These are phyloP conservation scores for Mesocricetus auratus DNA, from an alignment of 2,113 vertebrate species.

Conservation along the genomic window DNA sequence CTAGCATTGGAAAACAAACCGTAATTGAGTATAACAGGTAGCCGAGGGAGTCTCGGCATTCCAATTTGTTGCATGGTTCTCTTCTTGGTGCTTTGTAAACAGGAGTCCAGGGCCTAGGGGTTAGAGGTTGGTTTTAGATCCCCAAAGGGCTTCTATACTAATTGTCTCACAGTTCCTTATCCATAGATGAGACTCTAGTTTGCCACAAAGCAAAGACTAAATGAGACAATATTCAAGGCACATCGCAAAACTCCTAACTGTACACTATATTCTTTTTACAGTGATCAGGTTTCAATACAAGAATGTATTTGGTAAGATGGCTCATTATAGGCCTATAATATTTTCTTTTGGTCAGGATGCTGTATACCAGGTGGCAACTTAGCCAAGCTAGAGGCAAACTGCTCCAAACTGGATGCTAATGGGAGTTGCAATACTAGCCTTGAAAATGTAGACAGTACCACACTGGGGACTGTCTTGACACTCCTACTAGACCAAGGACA, in stretches of 20 bases:
- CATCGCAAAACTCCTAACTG: background rate
- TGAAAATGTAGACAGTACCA: background rate
- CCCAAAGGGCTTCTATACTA: background rate
- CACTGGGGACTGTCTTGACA: background rate
- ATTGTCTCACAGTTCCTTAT: background rate
- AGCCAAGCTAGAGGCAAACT: background rate
- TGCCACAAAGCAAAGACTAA: background rate
- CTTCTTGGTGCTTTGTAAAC: background rate
- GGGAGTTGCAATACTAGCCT: background rate
- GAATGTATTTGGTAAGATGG: conserved; percentile 20
- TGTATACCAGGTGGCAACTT: background rate
- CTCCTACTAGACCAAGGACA: background rate
- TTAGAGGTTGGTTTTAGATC: background rate
- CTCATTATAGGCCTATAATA: background rate
- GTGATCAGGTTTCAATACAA: background rate
- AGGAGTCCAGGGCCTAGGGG: background rate
- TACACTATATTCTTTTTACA: background rate
- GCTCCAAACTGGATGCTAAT: background rate
- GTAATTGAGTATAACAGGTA: background rate
- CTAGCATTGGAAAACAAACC: background rate
- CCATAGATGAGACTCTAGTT: background rate
- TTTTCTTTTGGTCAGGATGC: background rate
- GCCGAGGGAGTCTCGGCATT: background rate
- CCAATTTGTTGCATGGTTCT: background rate
- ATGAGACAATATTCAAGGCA: background rate